These are phyloP conservation scores for Pelecanus crispus DNA, from an alignment of 2,113 vertebrate species.

Conservation along the genomic window DNA sequence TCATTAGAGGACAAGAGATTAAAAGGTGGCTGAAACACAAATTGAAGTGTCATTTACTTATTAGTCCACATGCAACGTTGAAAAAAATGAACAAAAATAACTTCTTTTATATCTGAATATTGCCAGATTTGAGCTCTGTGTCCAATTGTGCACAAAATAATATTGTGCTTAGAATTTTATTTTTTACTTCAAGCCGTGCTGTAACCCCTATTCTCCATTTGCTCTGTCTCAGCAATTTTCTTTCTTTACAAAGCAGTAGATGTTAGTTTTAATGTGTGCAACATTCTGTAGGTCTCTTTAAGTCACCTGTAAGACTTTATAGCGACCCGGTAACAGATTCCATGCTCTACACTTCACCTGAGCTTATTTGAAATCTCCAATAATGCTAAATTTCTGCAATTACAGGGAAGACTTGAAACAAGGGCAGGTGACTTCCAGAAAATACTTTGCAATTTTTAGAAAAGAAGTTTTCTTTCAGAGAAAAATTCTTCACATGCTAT, in stretches of 20 bases:
- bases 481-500: fast-evolving
- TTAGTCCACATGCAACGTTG: too few species aligned
- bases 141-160: neutral
- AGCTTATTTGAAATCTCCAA: neutral
- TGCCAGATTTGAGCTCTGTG: neutral
- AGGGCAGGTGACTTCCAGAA: neutral
- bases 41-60: neutral
- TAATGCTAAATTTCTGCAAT: neutral
- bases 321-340: neutral
- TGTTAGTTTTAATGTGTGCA: neutral
- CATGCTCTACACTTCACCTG: neutral
- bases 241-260: neutral
- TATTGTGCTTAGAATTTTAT: neutral
- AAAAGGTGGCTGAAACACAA: neutral
- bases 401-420: neutral
- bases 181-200: neutral
- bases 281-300: fast-evolving
- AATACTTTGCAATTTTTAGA: neutral
- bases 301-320: fast-evolving
- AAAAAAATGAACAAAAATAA: neutral
- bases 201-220: neutral
- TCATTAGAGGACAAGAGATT: neutral
- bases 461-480: neutral
- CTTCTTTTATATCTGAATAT: neutral
- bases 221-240: neutral